Evolutionary conservation across 2,113 vertebrate species (phyloP), one percentile per base, ranked within the genome.

Genomic region (Paramormyrops kingsleyae): DNA sequence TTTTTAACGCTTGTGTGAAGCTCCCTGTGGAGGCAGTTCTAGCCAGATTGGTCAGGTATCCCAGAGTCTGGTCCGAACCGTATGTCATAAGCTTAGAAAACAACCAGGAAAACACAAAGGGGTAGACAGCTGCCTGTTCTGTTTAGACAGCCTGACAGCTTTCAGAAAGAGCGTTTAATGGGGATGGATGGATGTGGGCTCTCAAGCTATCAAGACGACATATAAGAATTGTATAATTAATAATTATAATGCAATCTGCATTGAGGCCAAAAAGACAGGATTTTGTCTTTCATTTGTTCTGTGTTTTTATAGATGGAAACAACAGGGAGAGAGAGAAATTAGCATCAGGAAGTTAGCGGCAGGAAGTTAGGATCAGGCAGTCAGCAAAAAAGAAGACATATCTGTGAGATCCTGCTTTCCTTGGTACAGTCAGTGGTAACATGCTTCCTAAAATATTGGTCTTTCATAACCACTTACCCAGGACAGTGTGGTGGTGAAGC

Each of bases 71-170:
- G 39, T 83, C 19, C 3, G 42, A 83, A 83, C 39, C 42, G 1
- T 44, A 44, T 42, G 39, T 83, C 39, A 83, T 39, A 83, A 44
- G 77, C 42, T 44, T 42, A 7, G 74, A 89, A 89, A 7, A 44
- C 47, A 74, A 87, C n/a, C 62, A 13, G 27, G 10, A 12, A 70
- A 70, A 70, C n/a, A 70, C 62, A 31, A 70, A 70, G n/a, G 53
- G 53, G 62, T 88, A 91, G 42, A 89, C 35, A 70, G 62, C 62
- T 70, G 9, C 10, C 62, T 70, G 62, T 66, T 66, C 59, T 27
- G 59, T 66, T 66, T 27, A 66, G 24, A 66, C n/a, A 66, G n/a
- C 10, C 62, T 70, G 62, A 70, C n/a, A 70, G 27, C 9, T 13
- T 70, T 31, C n/a, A 31, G n/a, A 70, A 70, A 31, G 21, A 31